phyloP scores from a whole-genome alignment of 2,797 vertebrate genomes.

The Danionella dracula region DNA sequence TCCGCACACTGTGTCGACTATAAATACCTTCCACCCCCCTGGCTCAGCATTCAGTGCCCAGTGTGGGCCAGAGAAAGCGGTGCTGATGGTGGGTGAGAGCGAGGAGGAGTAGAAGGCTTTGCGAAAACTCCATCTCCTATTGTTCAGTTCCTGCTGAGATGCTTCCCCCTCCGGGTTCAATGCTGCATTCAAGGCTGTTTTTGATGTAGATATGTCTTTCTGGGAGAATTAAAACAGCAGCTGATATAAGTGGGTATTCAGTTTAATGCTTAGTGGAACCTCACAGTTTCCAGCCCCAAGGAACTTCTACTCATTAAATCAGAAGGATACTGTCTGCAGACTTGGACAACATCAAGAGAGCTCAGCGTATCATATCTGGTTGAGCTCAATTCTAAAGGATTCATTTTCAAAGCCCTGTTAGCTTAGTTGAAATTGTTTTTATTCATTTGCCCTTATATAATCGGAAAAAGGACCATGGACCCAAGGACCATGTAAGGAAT shows the following conservation, averaged over 20 bases:
- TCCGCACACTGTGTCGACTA: slow-evolving; percentile 40
- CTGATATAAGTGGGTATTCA: not conserved
- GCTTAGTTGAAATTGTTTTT: too few relatives aligned
- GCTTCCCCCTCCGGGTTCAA: not conserved
- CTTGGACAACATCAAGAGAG: too few relatives aligned
- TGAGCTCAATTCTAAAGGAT: too few relatives aligned
- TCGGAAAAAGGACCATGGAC: too few relatives aligned
- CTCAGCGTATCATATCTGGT: too few relatives aligned
- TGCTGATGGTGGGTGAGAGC: not conserved
- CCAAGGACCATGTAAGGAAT: too few relatives aligned
- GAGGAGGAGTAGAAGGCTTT: slow-evolving; percentile 9
- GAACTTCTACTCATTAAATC: not conserved
- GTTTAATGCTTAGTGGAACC: not conserved
- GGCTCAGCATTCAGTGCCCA: slow-evolving; percentile 38
- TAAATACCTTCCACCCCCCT: slow-evolving; percentile 42
- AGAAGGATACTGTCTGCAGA: too few relatives aligned
- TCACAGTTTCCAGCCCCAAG: not conserved
- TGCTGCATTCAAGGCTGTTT: not conserved
- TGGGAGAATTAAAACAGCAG: not conserved
- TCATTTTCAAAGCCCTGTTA: too few relatives aligned
- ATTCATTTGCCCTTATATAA: too few relatives aligned
- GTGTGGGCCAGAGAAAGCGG: slow-evolving; percentile 20
- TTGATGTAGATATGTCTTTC: not conserved
- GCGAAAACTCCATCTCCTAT: not conserved
- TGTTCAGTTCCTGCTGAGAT: not conserved